Evolutionary conservation across 2,888 invertebrate genomes (phyloP).

Genomic region (Eupithecia abbreviata): DNA sequence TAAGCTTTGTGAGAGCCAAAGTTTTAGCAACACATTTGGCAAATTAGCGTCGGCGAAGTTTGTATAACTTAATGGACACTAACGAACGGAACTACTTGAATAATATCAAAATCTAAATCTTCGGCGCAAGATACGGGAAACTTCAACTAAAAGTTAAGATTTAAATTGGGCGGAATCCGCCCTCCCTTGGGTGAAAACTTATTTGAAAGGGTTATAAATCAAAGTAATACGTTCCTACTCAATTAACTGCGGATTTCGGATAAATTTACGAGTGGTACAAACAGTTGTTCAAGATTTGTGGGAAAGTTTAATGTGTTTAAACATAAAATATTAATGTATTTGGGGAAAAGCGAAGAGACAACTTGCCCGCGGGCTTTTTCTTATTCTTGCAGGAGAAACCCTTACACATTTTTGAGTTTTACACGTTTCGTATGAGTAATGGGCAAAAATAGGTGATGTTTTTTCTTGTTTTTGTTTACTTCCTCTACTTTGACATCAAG

Average conservation of each 20-base stretch:
- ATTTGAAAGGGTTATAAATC: conserved; percentile 76
- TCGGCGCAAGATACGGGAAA: conserved; percentile 67
- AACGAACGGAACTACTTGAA: conserved; percentile 48
- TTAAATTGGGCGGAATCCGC: conserved; percentile 67
- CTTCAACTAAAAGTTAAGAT: conserved; percentile 75
- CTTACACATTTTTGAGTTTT: not conserved
- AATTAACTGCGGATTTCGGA: conserved; percentile 58
- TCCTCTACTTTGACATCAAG: not conserved
- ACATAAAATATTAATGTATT: conserved; percentile 30
- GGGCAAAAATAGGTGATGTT: not conserved
- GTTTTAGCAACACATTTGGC: conserved; percentile 9
- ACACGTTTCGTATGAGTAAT: not conserved
- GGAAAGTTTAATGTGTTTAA: conserved; percentile 40
- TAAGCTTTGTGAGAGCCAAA: not conserved
- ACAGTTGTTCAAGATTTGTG: conserved; percentile 43
- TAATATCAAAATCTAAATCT: conserved; percentile 69
- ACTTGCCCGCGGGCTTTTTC: conserved; percentile 8
- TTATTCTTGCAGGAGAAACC: not conserved
- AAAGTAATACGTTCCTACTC: conserved; percentile 72
- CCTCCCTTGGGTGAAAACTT: conserved; percentile 62
- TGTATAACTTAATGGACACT: conserved; percentile 6
- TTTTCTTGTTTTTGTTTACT: not conserved
- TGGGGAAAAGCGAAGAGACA: conserved; percentile 12
- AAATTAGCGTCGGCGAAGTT: conserved; percentile 19
- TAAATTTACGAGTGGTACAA: conserved; percentile 35